Percentiles rank a stretch among this genome's conserved stretches.
Evolutionary conservation across 2,888 invertebrate genomes (phyloP).

Genomic region (Synanthedon andrenaeformis): DNA sequence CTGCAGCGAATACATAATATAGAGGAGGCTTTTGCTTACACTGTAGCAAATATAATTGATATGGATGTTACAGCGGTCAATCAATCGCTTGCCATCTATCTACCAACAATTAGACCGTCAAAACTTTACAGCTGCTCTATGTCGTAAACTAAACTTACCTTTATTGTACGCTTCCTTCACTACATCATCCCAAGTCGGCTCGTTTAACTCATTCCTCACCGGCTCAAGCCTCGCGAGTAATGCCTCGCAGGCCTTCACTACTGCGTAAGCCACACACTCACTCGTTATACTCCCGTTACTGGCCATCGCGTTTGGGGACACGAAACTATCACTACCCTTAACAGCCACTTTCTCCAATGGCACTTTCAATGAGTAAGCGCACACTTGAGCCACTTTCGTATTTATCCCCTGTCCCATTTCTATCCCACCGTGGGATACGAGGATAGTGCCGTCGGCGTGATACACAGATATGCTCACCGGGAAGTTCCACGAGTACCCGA

Average conservation of each 20-base stretch:
- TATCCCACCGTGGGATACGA: conserved; percentile 76
- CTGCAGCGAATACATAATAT: too few species aligned
- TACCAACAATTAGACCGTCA: too few species aligned
- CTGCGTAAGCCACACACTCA: conserved; percentile 74
- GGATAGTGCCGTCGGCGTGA: conserved; percentile 75
- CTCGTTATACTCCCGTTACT: conserved; percentile 81
- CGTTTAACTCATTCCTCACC: conserved; percentile 36
- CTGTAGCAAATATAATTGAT: too few species aligned
- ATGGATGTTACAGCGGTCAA: too few species aligned
- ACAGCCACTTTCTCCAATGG: conserved; percentile 71
- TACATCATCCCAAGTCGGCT: conserved; percentile 64
- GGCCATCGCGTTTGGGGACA: conserved; percentile 74
- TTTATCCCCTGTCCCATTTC: conserved; percentile 85
- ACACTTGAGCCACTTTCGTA: conserved; percentile 76
- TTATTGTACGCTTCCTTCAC: conserved; percentile 57
- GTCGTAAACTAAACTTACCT: conserved; percentile 17
- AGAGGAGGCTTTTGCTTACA: too few species aligned
- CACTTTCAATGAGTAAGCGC: conserved; percentile 75
- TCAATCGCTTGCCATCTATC: too few species aligned
- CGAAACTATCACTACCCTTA: conserved; percentile 74
- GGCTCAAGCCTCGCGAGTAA: conserved; percentile 55
- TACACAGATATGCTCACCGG: conserved; percentile 74
- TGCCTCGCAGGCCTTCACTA: conserved; percentile 63
- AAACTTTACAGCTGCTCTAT: too few species aligned
- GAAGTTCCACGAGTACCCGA: conserved; percentile 63